Evolutionary conservation across 2,113 vertebrate species (phyloP).

Genomic region (Ailuropoda melanoleuca): DNA sequence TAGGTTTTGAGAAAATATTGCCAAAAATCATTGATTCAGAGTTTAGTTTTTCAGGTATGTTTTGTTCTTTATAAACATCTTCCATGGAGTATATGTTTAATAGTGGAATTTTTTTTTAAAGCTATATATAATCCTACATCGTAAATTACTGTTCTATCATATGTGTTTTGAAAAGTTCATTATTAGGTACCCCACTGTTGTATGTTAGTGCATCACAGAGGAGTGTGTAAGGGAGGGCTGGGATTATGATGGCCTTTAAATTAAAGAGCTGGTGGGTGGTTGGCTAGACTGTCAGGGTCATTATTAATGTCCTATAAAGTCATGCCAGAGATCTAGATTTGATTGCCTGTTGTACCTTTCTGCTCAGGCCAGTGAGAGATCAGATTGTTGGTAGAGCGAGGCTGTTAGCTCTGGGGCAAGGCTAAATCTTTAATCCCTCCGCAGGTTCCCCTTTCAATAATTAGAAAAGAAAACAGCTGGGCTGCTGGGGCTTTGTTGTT

Average conservation of each 20-base stretch:
- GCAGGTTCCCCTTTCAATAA: neutral
- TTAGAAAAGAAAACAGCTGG: slow-evolving; percentile 38
- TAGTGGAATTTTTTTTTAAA: neutral
- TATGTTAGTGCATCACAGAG: neutral
- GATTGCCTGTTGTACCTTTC: neutral
- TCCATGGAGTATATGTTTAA: neutral
- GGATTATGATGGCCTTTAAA: slow-evolving; percentile 20
- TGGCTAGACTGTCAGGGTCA: neutral
- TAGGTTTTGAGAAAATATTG: neutral
- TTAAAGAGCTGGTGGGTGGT: slow-evolving; percentile 4
- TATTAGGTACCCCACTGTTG: neutral
- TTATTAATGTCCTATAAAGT: neutral
- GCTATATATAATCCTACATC: neutral
- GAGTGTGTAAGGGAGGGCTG: neutral
- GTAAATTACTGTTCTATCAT: neutral
- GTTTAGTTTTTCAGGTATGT: slow-evolving; percentile 31
- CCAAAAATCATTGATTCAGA: slow-evolving; percentile 35
- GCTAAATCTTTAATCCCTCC: slow-evolving; percentile 3
- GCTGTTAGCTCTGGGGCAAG: slow-evolving; percentile 28
- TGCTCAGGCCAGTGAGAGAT: slow-evolving; percentile 9
- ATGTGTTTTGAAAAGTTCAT: neutral
- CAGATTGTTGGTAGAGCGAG: neutral
- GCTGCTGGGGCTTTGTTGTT: slow-evolving; percentile 24
- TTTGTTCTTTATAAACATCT: neutral
- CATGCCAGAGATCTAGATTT: slow-evolving; percentile 1